Evolutionary conservation across 2,888 invertebrate species (phyloP), one percentile per base, ranked within the genome.

Genomic region (Athalia rosae): DNA sequence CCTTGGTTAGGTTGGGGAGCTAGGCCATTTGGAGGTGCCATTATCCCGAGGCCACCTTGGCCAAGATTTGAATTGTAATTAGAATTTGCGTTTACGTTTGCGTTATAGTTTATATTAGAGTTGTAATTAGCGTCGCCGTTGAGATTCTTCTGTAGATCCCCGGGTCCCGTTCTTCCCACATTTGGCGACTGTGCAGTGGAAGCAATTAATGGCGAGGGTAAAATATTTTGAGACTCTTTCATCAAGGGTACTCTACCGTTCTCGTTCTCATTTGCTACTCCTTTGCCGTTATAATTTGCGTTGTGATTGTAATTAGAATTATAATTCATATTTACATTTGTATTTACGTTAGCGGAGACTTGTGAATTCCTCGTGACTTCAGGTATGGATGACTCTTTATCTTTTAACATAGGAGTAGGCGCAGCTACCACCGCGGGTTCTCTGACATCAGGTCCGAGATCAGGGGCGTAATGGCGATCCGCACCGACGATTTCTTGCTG

Each of bases 41-140:
- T n/a, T 67, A 76, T 62, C 48, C 66, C 50, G n/a, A 67, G 78
- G 69, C 58, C 28, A 43, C 9, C 58, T 79, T 82, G 78, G 41
- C 64, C 77, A 58, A 78, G 15, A 71, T 77, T 61, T 53, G 45
- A 59, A 62, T 78, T 78, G 28, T 78, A 53, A 41, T 77, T 63
- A 41, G 56, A 41, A 15, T 64, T 76, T 48, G 45, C 48, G 58
- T 78, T 64, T 15, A 48, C 76, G 41, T 64, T 61, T 56, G 45
- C 67, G 43, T 78, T 76, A 62, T 73, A 47, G 77, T 67, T 67
- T 53, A 53, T 67, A 58, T 71, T 71, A 41, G 71, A 58, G 58
- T 79, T 78, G 61, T 78, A 66, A 73, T 77, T 74, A 13, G 47
- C 61, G 47, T 43, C 66, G 62, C 61, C 48, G 69, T 79, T 80